These are phyloP conservation scores for Yoshiicerus persimilis DNA, from an alignment of 1,140 invertebrate species.

Conservation along the genomic window DNA sequence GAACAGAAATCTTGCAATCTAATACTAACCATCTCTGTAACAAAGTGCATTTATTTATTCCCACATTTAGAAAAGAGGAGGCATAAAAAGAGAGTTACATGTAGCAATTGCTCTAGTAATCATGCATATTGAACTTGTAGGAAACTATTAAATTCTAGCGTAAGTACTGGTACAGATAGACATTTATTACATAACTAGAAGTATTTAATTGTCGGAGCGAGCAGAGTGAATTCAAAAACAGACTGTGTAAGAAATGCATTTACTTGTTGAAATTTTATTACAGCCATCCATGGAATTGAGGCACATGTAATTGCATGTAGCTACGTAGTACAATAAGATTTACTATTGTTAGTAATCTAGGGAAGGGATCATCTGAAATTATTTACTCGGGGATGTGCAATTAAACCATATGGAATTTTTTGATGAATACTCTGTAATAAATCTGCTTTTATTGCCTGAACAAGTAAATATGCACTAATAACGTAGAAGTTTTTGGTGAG, in stretches of 20 bases:
- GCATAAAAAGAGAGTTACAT: background rate
- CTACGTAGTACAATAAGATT: too few relatives aligned
- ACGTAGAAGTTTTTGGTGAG: background rate
- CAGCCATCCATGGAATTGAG: background rate
- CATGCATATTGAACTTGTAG: background rate
- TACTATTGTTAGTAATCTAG: background rate
- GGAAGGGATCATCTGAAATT: background rate
- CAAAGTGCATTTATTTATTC: background rate
- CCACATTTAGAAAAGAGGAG: background rate
- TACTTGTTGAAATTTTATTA: slow-evolving; percentile 8
- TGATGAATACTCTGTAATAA: background rate
- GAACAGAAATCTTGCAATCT: background rate
- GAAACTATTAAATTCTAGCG: background rate
- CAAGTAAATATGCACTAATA: background rate
- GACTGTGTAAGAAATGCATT: background rate
- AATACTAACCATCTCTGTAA: background rate
- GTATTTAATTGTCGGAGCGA: background rate
- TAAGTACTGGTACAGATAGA: background rate
- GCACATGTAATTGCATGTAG: background rate
- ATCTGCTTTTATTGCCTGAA: background rate
- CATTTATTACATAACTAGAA: background rate
- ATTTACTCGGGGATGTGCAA: background rate
- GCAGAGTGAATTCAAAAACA: background rate
- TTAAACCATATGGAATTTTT: background rate
- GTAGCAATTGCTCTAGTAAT: background rate